Evolutionary conservation across 2,113 vertebrate genomes (phyloP), one percentile per base, ranked within the genome.

Genomic region (Entosphenus tridentatus): DNA sequence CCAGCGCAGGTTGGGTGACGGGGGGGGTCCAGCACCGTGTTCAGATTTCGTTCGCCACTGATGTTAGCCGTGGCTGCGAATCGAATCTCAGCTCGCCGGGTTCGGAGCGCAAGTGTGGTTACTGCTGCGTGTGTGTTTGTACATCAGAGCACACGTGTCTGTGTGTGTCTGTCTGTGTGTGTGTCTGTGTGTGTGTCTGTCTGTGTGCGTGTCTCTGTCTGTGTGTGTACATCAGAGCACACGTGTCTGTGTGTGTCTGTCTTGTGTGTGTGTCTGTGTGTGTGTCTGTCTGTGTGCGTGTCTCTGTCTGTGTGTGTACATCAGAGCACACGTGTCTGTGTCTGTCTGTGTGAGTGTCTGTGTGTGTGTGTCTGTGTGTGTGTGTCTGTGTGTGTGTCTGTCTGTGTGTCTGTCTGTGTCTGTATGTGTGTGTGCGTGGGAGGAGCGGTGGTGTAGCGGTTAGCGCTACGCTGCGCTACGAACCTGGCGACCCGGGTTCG

Each of bases 341-440:
- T 62, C 2, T 62, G 58, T 62, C 12, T 62, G 58, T 62, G 2
- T 62, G 58, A n/a, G n/a, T n/a, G n/a, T n/a, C n/a, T 62, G 58
- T 62, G 58, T 62, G 58, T 62, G 58, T 62, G 58, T 62, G 58
- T 62, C 13, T 62, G 58, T 62, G 58, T 62, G 58, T 62, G 58
- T 62, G 2, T 62, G 58, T 62, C 12, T 62, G 58, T 62, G 58
- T 62, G 58, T n/a, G n/a, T n/a, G n/a, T n/a, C n/a, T n/a, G n/a
- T n/a, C n/a, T n/a, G n/a, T 62, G 58, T 16, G 58, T 16, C 12
- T 62, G 16, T 2, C 16, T 13, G 18, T 21, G 18, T 21, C 18
- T 21, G n/a, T n/a, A n/a, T n/a, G n/a, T n/a, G n/a, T n/a, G n/a
- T n/a, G 18, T 18, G 18, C 18, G 21, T 39, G 21, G 1, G 39